These are phyloP conservation scores for Prunella fulvescens DNA, from an alignment of 2,113 vertebrate genomes.

Conservation along the genomic window DNA sequence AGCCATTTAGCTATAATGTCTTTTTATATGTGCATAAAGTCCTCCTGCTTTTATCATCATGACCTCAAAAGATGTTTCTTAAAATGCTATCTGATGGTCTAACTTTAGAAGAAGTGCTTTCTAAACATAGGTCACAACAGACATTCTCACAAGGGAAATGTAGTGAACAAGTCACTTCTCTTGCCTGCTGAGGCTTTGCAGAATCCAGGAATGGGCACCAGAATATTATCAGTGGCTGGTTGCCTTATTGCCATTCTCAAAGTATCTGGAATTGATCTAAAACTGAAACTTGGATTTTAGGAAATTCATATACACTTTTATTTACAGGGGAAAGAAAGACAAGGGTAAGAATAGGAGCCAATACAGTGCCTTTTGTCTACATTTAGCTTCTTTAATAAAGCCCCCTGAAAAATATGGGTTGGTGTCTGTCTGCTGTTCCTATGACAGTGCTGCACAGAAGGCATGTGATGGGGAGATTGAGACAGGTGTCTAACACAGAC, in stretches of 20 bases:
- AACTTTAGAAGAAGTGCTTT: background rate
- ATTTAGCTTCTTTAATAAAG: background rate
- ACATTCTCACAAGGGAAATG: background rate
- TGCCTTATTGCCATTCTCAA: rapidly evolving
- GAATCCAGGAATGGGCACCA: background rate
- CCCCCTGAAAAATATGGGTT: background rate
- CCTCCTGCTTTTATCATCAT: background rate
- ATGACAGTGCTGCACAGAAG: background rate
- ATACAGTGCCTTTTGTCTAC: background rate
- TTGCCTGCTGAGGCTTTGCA: background rate
- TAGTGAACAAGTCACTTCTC: background rate
- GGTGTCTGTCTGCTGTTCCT: conserved; percentile 7
- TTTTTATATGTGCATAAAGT: background rate
- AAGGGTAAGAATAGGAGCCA: background rate
- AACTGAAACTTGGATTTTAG: background rate
- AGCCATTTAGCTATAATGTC: background rate
- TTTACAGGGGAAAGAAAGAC: background rate
- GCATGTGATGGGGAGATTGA: background rate
- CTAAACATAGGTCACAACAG: background rate
- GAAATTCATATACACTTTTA: background rate
- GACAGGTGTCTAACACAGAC: conserved; percentile 41
- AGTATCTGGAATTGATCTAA: background rate
- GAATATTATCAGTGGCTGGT: background rate
- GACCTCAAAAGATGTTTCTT: background rate
- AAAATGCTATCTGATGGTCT: background rate